Conservation (phyloP, 2,888 invertebrate genomes). For the Idaea straminata region DNA sequence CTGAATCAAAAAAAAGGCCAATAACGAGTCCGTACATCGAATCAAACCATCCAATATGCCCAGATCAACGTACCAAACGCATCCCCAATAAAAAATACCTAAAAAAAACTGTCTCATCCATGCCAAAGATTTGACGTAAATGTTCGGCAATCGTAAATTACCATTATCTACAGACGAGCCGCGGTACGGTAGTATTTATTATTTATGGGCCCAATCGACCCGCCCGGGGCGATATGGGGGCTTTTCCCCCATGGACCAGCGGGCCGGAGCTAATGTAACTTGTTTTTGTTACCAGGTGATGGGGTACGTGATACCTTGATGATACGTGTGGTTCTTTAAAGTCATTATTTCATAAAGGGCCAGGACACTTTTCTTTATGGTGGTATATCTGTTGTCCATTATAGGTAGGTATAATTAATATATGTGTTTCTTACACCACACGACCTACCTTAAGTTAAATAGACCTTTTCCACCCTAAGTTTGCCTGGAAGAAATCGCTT, state of each 20-base stretch:
- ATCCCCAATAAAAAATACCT: slow-evolving; percentile 22
- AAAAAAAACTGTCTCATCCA: not conserved
- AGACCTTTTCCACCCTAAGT: too few species aligned
- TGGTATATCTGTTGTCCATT: too few species aligned
- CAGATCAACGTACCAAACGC: slow-evolving; percentile 16
- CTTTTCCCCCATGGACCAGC: slow-evolving; percentile 58
- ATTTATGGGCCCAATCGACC: slow-evolving; percentile 77
- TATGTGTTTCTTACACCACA: too few species aligned
- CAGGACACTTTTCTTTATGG: too few species aligned
- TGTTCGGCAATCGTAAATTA: slow-evolving; percentile 75
- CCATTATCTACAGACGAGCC: slow-evolving; percentile 76
- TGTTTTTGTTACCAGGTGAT: slow-evolving; percentile 52
- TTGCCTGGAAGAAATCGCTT: too few species aligned
- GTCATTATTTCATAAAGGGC: not conserved
- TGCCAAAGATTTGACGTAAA: slow-evolving; percentile 74
- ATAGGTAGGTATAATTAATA: too few species aligned
- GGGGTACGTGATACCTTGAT: slow-evolving; percentile 21
- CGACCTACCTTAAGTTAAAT: too few species aligned
- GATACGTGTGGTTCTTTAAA: not conserved
- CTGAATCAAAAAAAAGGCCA: not conserved
- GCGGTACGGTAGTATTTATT: slow-evolving; percentile 72
- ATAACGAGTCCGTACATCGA: not conserved
- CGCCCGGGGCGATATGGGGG: slow-evolving; percentile 63
- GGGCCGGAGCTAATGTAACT: slow-evolving; percentile 50
- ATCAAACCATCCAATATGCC: not conserved